These are phyloP conservation scores for Pogonus chalceus DNA, from an alignment of 1,140 invertebrate species.

Conservation along the genomic window DNA sequence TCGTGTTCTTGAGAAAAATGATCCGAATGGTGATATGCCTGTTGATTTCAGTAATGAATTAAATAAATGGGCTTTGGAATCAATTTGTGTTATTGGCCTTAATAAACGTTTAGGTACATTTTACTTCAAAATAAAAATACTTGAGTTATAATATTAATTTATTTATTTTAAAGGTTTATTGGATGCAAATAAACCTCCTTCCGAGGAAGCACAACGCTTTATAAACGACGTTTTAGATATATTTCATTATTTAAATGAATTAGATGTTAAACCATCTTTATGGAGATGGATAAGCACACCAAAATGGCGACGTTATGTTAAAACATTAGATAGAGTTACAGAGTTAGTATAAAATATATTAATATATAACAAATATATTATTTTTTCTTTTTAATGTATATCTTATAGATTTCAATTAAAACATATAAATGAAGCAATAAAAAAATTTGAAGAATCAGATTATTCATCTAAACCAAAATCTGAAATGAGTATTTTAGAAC, in stretches of 20 bases:
- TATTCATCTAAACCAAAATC: constrained; percentile 20
- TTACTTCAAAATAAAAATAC: neutral
- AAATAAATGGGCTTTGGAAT: constrained; percentile 59
- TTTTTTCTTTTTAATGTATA: neutral
- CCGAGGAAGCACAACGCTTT: constrained; percentile 45
- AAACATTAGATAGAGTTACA: constrained; percentile 21
- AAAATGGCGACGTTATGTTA: constrained; percentile 27
- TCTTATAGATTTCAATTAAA: constrained; percentile 26
- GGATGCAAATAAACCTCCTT: constrained; percentile 36
- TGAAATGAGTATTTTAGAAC: constrained; percentile 44
- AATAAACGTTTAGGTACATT: constrained; percentile 46
- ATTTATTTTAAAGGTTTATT: constrained; percentile 36
- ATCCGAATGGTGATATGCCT: constrained; percentile 40
- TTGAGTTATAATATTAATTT: neutral
- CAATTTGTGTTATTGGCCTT: constrained; percentile 54
- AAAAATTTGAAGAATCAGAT: constrained; percentile 25
- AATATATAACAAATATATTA: neutral
- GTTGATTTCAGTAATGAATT: constrained; percentile 49
- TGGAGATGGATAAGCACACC: constrained; percentile 51
- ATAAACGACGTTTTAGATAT: constrained; percentile 48
- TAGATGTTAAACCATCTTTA: constrained; percentile 50
- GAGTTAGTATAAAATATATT: constrained; percentile 9
- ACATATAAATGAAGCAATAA: constrained; percentile 31
- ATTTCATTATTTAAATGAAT: constrained; percentile 44
- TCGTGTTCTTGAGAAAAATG: constrained; percentile 38